phyloP scores from a whole-genome alignment of 2,797 vertebrate species.

The Lycodopsis pacificus region DNA sequence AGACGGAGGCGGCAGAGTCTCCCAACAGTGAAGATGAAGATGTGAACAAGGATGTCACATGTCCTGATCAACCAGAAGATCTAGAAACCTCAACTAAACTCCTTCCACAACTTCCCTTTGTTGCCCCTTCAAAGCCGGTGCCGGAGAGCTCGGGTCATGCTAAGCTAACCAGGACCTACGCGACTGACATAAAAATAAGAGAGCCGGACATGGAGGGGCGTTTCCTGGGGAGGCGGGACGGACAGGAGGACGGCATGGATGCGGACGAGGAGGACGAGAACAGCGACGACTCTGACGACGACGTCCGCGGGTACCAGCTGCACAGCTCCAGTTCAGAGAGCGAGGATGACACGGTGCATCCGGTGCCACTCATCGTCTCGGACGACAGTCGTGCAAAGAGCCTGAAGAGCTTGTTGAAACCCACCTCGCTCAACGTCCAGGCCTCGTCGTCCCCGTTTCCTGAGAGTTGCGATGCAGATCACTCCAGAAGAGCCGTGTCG shows the following conservation, averaged over 20 bases:
- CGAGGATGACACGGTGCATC: constrained; percentile 87
- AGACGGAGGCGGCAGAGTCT: constrained; percentile 42
- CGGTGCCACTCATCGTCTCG: constrained; percentile 90
- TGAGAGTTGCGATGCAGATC: constrained; percentile 51
- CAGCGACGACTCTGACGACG: constrained; percentile 95
- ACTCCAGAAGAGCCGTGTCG: constrained; percentile 89
- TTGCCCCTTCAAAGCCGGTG: constrained; percentile 36
- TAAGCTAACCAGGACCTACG: constrained; percentile 83
- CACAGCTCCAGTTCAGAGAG: constrained; percentile 94
- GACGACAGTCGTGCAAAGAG: constrained; percentile 81
- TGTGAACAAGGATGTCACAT: constrained; percentile 47
- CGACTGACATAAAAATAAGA: constrained; percentile 89
- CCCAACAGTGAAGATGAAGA: constrained; percentile 43
- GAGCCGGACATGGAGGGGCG: constrained; percentile 95
- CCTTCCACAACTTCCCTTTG: constrained; percentile 20
- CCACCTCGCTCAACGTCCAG: constrained; percentile 54
- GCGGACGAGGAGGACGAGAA: constrained; percentile 97
- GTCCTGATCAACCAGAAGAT: constrained; percentile 33
- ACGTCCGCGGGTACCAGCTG: constrained; percentile 89
- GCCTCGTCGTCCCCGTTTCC: constrained; percentile 58
- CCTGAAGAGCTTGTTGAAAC: constrained; percentile 93
- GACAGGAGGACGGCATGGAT: constrained; percentile 90
- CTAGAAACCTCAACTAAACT: constrained; percentile 6
- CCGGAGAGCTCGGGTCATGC: constrained; percentile 73
- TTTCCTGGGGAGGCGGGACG: constrained; percentile 89